Base-by-base conservation (phyloP, 2,888 invertebrate species). In the Leuctra nigra region DNA sequence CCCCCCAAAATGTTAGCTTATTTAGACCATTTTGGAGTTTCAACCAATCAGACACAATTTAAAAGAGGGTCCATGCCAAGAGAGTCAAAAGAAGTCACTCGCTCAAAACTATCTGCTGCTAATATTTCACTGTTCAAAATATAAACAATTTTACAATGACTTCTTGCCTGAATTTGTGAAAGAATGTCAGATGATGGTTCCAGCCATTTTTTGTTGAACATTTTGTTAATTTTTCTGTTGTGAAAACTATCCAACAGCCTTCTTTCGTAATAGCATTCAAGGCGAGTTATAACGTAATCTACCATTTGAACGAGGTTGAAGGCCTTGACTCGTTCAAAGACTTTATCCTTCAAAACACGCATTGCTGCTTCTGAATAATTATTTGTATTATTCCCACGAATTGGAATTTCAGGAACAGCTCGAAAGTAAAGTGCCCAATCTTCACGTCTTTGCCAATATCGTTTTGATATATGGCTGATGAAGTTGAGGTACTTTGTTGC, bases 321-420 rank as follows among this genome's bases (percentile, higher is more conserved):
- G 7, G 57, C 62, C 59, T 64, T 64, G 52, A 58, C 59, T 16
- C 60, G 29, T 46, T 62, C 56, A 9, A 62, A 57, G 48, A 64
- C 59, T 24, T 59, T 61, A 55, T 62, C 60, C 58, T 60, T 63
- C 53, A 64, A 59, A 44, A 64, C 61, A 41, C 60, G 41, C 48
- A 64, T 64, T 13, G 63, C 62, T 25, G 62, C 61, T 52, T 63
- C 64, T 6, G 58, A 60, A 53, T 57, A 59, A 56, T 62, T 61
- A 54, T 62, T 62, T n/a, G 62, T 62, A 53, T 64, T 59, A 54
- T 63, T 61, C 53, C 63, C 63, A 56, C 63, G 53, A 24, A 55
- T 62, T 48, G 62, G 55, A 53, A 61, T 54, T 36, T 62, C 52
- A 53, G 59, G 50, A 50, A 56, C 53, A 50, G 41, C 52, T 52